Percentiles rank a stretch among this genome's conserved stretches.
Evolutionary conservation across 2,888 invertebrate genomes (phyloP).

Genomic region (Galerucella nymphaeae): DNA sequence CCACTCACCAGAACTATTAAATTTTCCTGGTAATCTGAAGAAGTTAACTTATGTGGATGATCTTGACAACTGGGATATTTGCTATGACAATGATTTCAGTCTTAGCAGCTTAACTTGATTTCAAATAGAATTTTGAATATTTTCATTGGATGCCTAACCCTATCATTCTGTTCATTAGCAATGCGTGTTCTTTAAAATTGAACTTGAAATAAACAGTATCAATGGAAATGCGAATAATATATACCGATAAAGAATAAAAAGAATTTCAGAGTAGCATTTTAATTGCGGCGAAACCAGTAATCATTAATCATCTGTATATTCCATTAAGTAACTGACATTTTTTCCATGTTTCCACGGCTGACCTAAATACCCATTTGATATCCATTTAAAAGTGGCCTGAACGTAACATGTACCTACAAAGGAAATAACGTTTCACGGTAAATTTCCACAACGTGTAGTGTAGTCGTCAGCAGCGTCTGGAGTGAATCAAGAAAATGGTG

Average conservation of each 20-base stretch:
- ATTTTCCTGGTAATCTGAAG: too few species aligned
- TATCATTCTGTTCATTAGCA: too few species aligned
- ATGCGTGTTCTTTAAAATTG: too few species aligned
- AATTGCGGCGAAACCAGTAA: neutral
- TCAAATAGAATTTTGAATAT: too few species aligned
- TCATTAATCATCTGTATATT: conserved; percentile 5
- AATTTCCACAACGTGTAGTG: neutral
- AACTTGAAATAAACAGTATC: too few species aligned
- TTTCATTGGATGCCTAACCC: too few species aligned
- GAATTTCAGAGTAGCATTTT: neutral
- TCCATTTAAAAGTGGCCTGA: neutral
- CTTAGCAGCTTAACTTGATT: too few species aligned
- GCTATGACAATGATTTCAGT: too few species aligned
- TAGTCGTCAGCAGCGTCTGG: neutral
- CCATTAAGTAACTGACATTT: conserved; percentile 3
- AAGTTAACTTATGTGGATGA: too few species aligned
- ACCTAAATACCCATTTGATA: conserved; percentile 9
- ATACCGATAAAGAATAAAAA: neutral
- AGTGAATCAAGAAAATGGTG: neutral
- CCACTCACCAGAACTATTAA: too few species aligned
- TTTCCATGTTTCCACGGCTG: conserved; percentile 2
- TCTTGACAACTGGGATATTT: too few species aligned
- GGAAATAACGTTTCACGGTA: conserved; percentile 13
- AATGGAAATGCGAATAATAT: too few species aligned
- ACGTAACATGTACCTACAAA: conserved; percentile 12